Conservation (phyloP, 2,113 vertebrate genomes). For the Notarius quadriscutis region DNA sequence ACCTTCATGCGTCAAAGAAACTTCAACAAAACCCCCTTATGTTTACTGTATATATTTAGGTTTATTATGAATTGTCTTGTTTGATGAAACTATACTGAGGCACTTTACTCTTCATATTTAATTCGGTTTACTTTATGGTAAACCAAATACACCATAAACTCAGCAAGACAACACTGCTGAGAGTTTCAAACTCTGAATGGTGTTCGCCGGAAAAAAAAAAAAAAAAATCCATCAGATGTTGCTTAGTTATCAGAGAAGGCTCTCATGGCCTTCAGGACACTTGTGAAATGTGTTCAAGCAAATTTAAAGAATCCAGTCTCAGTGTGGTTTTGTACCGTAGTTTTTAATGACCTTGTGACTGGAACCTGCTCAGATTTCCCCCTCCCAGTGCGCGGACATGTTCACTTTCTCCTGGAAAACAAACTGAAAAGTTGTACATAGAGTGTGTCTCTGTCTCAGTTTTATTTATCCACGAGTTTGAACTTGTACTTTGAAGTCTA, state of each 20-base stretch:
- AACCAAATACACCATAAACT: neutral
- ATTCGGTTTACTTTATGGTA: slow-evolving; percentile 8
- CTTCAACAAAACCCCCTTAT: slow-evolving; percentile 25
- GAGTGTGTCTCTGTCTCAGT: slow-evolving; percentile 70
- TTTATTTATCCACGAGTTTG: slow-evolving; percentile 75
- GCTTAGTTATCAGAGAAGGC: neutral
- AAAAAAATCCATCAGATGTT: neutral
- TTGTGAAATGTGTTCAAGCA: slow-evolving; percentile 4
- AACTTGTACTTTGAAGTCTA: slow-evolving; percentile 76
- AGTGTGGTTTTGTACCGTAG: slow-evolving; percentile 85
- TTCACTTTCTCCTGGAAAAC: slow-evolving; percentile 63
- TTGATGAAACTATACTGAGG: slow-evolving; percentile 62
- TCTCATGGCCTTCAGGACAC: neutral
- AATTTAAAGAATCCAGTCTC: slow-evolving; percentile 52
- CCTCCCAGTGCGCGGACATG: slow-evolving; percentile 70
- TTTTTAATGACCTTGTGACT: slow-evolving; percentile 77
- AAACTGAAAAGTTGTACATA: slow-evolving; percentile 65
- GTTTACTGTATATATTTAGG: slow-evolving; percentile 36
- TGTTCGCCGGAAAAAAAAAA: neutral
- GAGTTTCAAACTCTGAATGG: neutral
- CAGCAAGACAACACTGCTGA: slow-evolving; percentile 1
- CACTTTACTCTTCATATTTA: slow-evolving; percentile 51
- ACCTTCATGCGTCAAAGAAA: slow-evolving; percentile 17
- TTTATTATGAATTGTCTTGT: slow-evolving; percentile 54
- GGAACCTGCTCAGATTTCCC: slow-evolving; percentile 81